Conservation (phyloP, 2,888 invertebrate species). For the Latrodectus elegans region DNA sequence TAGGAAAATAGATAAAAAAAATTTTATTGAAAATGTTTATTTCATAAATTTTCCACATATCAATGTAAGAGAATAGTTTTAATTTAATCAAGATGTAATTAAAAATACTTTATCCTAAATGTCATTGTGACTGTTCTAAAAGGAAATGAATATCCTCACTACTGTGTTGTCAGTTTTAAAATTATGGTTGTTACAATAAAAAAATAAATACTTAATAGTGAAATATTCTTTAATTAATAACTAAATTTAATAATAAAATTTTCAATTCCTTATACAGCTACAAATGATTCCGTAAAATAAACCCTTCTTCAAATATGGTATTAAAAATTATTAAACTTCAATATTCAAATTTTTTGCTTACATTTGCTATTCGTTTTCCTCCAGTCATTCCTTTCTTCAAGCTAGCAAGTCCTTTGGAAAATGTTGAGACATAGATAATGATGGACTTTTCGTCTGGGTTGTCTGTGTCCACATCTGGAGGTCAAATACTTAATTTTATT, state of each 20-base stretch:
- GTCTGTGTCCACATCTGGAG: conserved; percentile 93
- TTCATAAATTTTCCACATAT: not conserved
- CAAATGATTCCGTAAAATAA: no score
- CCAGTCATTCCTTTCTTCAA: conserved; percentile 99
- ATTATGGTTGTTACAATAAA: no score
- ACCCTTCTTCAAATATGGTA: no score
- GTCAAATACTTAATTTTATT: not conserved
- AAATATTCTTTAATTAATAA: no score
- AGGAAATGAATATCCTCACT: no score
- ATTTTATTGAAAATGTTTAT: not conserved
- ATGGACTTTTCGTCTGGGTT: conserved; percentile 99
- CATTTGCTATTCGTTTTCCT: conserved; percentile 97
- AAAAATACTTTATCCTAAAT: not conserved
- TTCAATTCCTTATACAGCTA: no score
- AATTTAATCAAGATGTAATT: not conserved
- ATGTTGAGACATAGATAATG: conserved; percentile 99
- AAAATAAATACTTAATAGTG: no score
- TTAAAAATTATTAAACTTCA: no score
- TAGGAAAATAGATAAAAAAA: no score
- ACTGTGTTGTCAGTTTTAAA: no score
- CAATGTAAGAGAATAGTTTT: not conserved
- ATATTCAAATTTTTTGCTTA: conserved; percentile 70
- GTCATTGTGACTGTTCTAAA: no score
- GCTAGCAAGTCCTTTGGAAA: conserved; percentile 99
- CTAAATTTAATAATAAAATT: no score